Conservation (phyloP, 2,888 invertebrate genomes). For the Itoplectis maculator region DNA sequence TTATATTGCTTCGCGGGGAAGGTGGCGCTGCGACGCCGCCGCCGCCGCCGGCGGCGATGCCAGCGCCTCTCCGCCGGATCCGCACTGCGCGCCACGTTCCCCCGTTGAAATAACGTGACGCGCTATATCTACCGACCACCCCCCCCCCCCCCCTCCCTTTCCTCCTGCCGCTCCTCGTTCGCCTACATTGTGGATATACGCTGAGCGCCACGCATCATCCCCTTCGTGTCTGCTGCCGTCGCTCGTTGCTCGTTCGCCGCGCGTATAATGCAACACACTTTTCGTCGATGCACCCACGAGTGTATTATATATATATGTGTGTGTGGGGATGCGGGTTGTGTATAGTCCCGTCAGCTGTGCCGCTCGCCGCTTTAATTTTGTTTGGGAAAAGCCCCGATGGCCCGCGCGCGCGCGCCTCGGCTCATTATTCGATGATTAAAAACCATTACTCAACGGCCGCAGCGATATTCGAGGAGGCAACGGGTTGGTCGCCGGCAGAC, state of each 20-base stretch:
- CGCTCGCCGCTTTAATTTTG: conserved; percentile 70
- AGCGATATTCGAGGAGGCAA: conserved; percentile 45
- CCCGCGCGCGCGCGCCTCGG: conserved; percentile 63
- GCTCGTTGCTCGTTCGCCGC: conserved; percentile 62
- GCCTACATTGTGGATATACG: conserved; percentile 27
- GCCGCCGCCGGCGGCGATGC: conserved; percentile 21
- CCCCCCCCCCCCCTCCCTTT: neutral
- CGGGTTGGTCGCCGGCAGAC: neutral
- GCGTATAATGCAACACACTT: conserved; percentile 50
- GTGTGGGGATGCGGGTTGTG: neutral
- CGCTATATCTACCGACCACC: conserved; percentile 17
- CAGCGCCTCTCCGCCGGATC: conserved; percentile 20
- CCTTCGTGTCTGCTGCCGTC: conserved; percentile 44
- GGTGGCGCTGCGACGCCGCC: no score
- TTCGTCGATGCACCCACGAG: conserved; percentile 52
- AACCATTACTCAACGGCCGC: conserved; percentile 70
- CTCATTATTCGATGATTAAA: conserved; percentile 72
- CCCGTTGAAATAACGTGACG: conserved; percentile 56
- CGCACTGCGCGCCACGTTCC: neutral
- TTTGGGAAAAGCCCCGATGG: conserved; percentile 68
- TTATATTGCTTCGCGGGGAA: conserved; percentile 78
- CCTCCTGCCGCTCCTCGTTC: neutral
- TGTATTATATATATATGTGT: conserved; percentile 32
- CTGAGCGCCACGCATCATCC: conserved; percentile 46
- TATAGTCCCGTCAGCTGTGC: conserved; percentile 69